These are phyloP conservation scores for Crotalus viridis DNA, from an alignment of 2,113 vertebrate genomes.

Conservation along the genomic window DNA sequence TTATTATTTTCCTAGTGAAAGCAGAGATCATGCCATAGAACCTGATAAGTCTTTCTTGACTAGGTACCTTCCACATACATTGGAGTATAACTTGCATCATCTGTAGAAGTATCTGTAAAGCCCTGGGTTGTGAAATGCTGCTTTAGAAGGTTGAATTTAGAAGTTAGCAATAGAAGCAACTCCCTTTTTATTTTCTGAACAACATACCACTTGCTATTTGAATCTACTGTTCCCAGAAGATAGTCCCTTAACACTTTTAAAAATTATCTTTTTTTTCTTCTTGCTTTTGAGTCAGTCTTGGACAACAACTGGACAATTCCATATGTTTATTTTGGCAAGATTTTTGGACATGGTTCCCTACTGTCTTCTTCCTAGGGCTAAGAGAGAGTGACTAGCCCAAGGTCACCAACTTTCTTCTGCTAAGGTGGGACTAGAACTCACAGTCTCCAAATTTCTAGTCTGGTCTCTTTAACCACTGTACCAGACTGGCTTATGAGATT, in stretches of 20 bases:
- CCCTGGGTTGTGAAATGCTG: not conserved
- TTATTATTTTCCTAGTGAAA: slow-evolving; percentile 5
- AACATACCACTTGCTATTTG: not conserved
- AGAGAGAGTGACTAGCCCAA: not conserved
- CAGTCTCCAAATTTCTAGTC: not conserved
- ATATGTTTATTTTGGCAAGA: not conserved
- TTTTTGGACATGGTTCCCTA: not conserved
- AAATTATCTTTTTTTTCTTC: not conserved
- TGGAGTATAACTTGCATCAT: not conserved
- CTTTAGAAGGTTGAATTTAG: slow-evolving; percentile 12
- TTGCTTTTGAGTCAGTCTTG: not conserved
- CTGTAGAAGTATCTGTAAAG: not conserved
- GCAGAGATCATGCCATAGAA: not conserved
- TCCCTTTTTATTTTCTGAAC: not conserved
- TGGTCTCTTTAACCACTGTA: not conserved
- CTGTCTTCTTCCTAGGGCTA: not conserved
- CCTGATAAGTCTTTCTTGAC: not conserved
- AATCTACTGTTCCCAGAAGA: not conserved
- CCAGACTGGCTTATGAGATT: not conserved
- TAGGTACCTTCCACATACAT: not conserved
- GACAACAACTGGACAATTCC: not conserved
- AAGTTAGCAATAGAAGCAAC: not conserved
- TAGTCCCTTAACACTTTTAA: not conserved
- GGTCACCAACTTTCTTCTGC: not conserved
- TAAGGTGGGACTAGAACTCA: not conserved